These are phyloP conservation scores for Cerceris ruficornis DNA, from an alignment of 2,888 invertebrate species.

Conservation along the genomic window DNA sequence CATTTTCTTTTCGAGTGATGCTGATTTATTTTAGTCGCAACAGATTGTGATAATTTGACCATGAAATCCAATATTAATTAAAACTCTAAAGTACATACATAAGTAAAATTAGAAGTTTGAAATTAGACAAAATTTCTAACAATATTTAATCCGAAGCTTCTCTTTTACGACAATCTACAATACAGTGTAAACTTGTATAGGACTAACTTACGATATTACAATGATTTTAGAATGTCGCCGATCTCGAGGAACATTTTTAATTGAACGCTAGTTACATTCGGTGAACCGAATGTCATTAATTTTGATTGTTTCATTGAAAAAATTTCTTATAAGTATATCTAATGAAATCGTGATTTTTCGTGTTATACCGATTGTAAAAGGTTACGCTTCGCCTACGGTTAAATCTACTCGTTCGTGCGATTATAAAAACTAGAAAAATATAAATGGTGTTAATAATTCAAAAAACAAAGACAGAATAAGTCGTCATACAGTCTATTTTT, in stretches of 20 bases:
- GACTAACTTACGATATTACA: neutral
- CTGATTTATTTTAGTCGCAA: no score
- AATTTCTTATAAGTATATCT: neutral
- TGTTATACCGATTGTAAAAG: neutral
- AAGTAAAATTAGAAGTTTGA: neutral
- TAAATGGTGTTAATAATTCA: conserved; percentile 21
- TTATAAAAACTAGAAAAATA: conserved; percentile 51
- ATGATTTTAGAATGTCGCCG: neutral
- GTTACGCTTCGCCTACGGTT: neutral
- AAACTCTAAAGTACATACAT: conserved; percentile 11
- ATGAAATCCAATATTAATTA: conserved; percentile 5
- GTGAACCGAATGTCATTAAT: neutral
- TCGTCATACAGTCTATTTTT: conserved; percentile 13
- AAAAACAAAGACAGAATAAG: conserved; percentile 1
- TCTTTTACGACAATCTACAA: neutral
- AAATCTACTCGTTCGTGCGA: neutral
- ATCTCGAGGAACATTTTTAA: neutral
- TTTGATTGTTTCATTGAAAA: neutral
- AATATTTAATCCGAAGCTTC: neutral
- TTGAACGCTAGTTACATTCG: neutral
- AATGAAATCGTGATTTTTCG: no score
- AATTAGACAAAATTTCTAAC: neutral
- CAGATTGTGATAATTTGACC: no score
- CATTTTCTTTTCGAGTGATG: no score
- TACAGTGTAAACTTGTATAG: neutral